These are phyloP conservation scores for Tenebrio molitor DNA, from an alignment of 1,140 invertebrate genomes.

Conservation along the genomic window DNA sequence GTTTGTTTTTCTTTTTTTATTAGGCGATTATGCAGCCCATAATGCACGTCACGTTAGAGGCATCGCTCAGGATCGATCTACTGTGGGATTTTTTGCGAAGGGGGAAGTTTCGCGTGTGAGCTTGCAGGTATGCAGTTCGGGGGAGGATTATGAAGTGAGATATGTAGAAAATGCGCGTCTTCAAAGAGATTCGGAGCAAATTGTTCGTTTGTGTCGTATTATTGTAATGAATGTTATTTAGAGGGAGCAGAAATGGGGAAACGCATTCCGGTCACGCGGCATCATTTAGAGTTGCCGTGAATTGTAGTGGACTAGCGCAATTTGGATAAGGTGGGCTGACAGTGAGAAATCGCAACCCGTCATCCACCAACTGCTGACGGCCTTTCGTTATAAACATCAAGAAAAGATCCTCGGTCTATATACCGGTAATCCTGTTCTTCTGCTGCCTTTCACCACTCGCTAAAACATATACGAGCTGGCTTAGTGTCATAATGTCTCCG, in stretches of 20 bases:
- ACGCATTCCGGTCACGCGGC: conserved; percentile 57
- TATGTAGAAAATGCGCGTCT: conserved; percentile 41
- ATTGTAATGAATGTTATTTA: conserved; percentile 49
- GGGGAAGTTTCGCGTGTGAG: conserved; percentile 25
- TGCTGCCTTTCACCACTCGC: conserved; percentile 6
- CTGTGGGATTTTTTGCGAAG: too few relatives aligned
- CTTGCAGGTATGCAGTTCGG: conserved; percentile 36
- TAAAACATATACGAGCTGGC: conserved; percentile 46
- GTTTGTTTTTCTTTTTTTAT: too few relatives aligned
- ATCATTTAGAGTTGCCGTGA: conserved; percentile 57
- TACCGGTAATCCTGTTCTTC: conserved; percentile 43
- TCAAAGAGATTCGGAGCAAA: conserved; percentile 47
- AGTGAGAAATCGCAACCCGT: conserved; percentile 60
- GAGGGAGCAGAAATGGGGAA: conserved; percentile 26
- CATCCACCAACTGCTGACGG: conserved; percentile 60
- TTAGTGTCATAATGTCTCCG: conserved; percentile 45
- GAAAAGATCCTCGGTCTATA: conserved; percentile 35
- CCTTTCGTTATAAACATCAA: conserved; percentile 43
- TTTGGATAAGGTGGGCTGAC: conserved; percentile 61
- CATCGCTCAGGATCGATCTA: too few relatives aligned
- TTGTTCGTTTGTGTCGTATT: conserved; percentile 46
- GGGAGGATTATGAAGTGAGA: conserved; percentile 37
- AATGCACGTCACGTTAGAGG: too few relatives aligned
- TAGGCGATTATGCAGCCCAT: too few relatives aligned
- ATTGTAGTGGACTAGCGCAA: conserved; percentile 57